These are phyloP conservation scores for Distichodus sexfasciatus DNA, from an alignment of 2,797 vertebrate species.

Conservation along the genomic window DNA sequence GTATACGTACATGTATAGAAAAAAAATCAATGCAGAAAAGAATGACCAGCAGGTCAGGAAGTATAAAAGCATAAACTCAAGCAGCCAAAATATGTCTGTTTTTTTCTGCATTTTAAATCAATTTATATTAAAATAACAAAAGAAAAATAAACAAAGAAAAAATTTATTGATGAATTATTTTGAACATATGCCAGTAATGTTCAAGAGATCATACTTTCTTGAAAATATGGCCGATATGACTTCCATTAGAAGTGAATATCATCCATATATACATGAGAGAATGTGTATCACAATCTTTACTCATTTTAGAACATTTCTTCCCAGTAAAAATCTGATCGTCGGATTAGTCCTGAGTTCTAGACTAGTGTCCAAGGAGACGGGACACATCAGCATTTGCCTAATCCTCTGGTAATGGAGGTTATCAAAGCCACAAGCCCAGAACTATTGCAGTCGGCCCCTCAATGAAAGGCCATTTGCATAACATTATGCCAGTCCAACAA, in stretches of 20 bases:
- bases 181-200: neutral
- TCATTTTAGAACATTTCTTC: too few species aligned
- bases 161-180: neutral
- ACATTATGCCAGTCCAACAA: slow-evolving; percentile 80
- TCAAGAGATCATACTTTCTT: neutral
- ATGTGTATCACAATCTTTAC: neutral
- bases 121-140: slow-evolving; percentile 24
- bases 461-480: slow-evolving; percentile 60
- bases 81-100: slow-evolving; percentile 27
- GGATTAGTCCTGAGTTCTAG: slow-evolving; percentile 72
- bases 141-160: neutral
- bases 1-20: slow-evolving; percentile 38
- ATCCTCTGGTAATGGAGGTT: slow-evolving; percentile 84
- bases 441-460: slow-evolving; percentile 71
- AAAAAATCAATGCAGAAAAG: slow-evolving; percentile 52
- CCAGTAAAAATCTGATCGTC: slow-evolving; percentile 48
- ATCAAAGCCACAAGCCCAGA: slow-evolving; percentile 79
- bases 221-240: neutral
- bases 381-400: slow-evolving; percentile 82
- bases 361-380: slow-evolving; percentile 75
- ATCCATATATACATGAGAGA: neutral
- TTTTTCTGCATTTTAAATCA: slow-evolving; percentile 2
- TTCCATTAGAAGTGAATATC: neutral
- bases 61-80: slow-evolving; percentile 25
- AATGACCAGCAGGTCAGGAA: slow-evolving; percentile 43